These are phyloP conservation scores for Himalopsyche tibetana DNA, from an alignment of 2,888 invertebrate genomes.

Conservation along the genomic window DNA sequence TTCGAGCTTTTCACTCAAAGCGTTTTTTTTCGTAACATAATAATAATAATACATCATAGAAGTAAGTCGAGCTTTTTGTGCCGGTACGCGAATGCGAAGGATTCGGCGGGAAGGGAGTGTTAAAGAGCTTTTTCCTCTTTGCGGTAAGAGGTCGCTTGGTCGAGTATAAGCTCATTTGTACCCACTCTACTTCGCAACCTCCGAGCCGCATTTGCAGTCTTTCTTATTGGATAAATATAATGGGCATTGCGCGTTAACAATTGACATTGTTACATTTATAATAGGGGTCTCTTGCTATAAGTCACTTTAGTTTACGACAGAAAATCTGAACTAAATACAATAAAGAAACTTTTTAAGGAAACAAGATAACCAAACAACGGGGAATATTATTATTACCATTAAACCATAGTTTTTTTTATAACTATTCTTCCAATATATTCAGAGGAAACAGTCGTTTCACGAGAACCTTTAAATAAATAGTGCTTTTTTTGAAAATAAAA, in stretches of 20 bases:
- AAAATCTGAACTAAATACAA: too few species aligned
- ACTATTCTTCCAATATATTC: too few species aligned
- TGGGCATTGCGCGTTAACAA: neutral
- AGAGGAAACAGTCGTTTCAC: too few species aligned
- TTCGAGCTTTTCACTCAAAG: too few species aligned
- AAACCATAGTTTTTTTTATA: too few species aligned
- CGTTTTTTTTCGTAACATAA: too few species aligned
- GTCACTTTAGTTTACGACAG: neutral
- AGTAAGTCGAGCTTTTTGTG: constrained; percentile 6
- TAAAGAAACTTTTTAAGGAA: too few species aligned
- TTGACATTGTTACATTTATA: neutral
- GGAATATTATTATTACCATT: too few species aligned
- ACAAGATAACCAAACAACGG: too few species aligned
- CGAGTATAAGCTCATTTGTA: constrained; percentile 13
- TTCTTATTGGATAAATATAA: constrained; percentile 15
- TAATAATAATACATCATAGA: too few species aligned
- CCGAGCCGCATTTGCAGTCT: neutral
- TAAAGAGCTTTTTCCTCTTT: constrained; percentile 28
- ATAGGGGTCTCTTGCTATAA: neutral
- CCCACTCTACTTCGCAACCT: neutral
- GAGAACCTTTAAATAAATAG: too few species aligned
- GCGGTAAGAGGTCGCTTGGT: constrained; percentile 31
- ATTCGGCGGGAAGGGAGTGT: constrained; percentile 1
- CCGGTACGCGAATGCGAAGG: neutral
- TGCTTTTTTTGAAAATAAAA: too few species aligned